Evolutionary conservation across 2,888 invertebrate species (phyloP), one percentile per base, ranked within the genome.

Genomic region (Metopia argyrocephala): DNA sequence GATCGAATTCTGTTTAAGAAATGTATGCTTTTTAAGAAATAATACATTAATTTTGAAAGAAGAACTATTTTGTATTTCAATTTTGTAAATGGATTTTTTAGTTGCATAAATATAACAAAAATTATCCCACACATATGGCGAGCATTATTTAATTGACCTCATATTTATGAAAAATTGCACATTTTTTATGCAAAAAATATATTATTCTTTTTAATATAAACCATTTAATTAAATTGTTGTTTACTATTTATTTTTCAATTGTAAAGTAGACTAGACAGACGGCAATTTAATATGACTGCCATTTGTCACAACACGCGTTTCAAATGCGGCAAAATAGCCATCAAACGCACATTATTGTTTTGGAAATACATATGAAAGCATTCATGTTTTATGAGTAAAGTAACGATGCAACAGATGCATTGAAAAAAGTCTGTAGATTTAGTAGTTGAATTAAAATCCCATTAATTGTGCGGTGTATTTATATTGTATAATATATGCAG

Each of bases 231-330:
- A 23, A 75, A 48, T 27, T 7, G 15, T 38, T 64, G 23, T 31
- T 57, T 12, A 5, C 7, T 52, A 15, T 65, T 62, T 15, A 45
- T 25, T 38, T 54, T 62, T 9, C 57, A 79, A 59, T 61, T 70
- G 59, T 54, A 50, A 70, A 66, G 23, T 78, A 71, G 65, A 71
- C 45, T 78, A 65, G 59, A 64, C 21, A 21, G 28, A 64, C 21
- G 27, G 28, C 56, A 65, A 65, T 81, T 70, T 48, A 54, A 69
- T 59, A 50, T 78, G 70, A 78, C 61, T 66, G 65, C 54, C 74
- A 66, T 65, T 73, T 81, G 71, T 74, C 62, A 65, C 65, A 68
- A 65, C 59, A 76, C 31, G 21, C 64, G 54, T 57, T 65, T 65
- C 7, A 57, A 50, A 15, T 38, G 46, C 18, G 20, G 48, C 9